phyloP scores from a whole-genome alignment of 2,113 vertebrate genomes.

The Oncorhynchus masou region DNA sequence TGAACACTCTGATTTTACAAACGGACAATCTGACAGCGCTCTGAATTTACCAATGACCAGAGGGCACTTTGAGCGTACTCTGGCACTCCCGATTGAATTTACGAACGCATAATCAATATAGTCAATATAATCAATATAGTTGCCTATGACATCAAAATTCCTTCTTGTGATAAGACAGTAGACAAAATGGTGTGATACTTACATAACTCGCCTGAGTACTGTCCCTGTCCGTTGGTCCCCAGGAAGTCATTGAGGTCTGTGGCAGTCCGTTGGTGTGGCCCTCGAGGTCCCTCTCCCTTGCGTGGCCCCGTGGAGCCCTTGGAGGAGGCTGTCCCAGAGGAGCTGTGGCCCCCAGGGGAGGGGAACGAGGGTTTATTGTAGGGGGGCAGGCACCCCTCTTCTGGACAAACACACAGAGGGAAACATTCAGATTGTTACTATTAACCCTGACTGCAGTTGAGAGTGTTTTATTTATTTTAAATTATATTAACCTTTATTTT shows the following conservation, averaged over 20 bases:
- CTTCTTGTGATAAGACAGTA: too few relatives aligned
- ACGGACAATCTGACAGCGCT: too few relatives aligned
- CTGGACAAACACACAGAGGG: constrained; percentile 64
- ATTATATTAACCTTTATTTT: too few relatives aligned
- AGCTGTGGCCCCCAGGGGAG: constrained; percentile 94
- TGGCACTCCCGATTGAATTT: too few relatives aligned
- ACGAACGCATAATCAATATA: background rate
- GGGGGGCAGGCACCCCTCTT: constrained; percentile 91
- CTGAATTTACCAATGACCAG: too few relatives aligned
- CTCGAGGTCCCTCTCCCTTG: constrained; percentile 81
- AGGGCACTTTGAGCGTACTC: too few relatives aligned
- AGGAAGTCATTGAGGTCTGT: constrained; percentile 90
- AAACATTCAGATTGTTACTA: background rate
- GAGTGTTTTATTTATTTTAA: too few relatives aligned
- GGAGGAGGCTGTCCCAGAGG: constrained; percentile 94
- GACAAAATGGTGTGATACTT: constrained; percentile 59
- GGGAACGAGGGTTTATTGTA: constrained; percentile 97
- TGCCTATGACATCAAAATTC: too few relatives aligned
- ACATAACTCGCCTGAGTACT: constrained; percentile 97
- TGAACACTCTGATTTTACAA: too few relatives aligned
- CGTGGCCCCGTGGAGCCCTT: constrained; percentile 95
- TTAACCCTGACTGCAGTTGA: too few relatives aligned
- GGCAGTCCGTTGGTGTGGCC: constrained; percentile 81
- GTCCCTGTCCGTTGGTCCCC: constrained; percentile 89
- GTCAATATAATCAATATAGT: background rate